Evolutionary conservation across 2,888 invertebrate species (phyloP).

Genomic region (Trichogramma evanescens): DNA sequence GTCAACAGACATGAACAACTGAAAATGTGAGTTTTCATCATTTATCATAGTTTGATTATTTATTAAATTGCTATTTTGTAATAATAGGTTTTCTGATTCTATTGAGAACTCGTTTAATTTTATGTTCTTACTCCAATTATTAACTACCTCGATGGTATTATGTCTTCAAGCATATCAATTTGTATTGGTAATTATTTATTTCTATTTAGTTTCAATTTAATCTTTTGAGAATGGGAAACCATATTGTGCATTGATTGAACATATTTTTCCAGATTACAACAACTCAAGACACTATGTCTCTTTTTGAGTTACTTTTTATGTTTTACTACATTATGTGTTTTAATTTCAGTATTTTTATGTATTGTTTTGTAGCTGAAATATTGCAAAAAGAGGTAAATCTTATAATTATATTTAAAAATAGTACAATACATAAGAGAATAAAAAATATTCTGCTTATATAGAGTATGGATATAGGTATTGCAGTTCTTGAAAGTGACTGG

Average conservation of each 20-base stretch:
- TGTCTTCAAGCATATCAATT: slow-evolving; percentile 29
- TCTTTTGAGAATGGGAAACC: slow-evolving; percentile 3
- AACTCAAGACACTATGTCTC: background rate
- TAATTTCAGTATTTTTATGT: slow-evolving; percentile 17
- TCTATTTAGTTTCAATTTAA: slow-evolving; percentile 12
- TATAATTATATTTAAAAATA: background rate
- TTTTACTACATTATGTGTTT: slow-evolving; percentile 13
- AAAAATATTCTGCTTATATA: slow-evolving; percentile 15
- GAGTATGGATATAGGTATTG: slow-evolving; percentile 26
- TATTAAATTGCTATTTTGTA: no score
- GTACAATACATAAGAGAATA: background rate
- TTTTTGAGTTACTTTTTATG: slow-evolving; percentile 17
- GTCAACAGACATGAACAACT: slow-evolving; percentile 24
- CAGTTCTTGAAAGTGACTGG: slow-evolving; percentile 30
- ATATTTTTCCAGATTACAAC: slow-evolving; percentile 6
- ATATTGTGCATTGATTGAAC: background rate
- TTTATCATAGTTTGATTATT: background rate
- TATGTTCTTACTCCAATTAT: slow-evolving; percentile 24
- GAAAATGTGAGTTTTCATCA: slow-evolving; percentile 18
- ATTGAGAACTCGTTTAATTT: slow-evolving; percentile 27
- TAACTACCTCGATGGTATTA: slow-evolving; percentile 21
- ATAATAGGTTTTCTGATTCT: slow-evolving; percentile 18
- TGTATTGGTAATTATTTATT: slow-evolving; percentile 21
- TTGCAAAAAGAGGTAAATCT: slow-evolving; percentile 17
- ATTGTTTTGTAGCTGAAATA: slow-evolving; percentile 21